phyloP scores from a whole-genome alignment of 2,113 vertebrate genomes.

The Phoxinus phoxinus region DNA sequence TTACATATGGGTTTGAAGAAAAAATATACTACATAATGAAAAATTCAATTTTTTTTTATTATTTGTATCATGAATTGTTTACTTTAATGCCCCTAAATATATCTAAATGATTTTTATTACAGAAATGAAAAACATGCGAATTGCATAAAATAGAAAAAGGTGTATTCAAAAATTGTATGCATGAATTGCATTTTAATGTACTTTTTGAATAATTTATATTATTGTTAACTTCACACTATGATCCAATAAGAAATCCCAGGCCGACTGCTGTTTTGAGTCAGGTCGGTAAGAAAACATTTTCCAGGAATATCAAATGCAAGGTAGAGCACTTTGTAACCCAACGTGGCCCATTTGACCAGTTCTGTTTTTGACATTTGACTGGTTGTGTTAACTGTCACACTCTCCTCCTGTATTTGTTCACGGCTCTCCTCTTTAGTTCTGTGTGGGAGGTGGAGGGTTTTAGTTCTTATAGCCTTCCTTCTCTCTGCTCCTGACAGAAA shows the following conservation, averaged over 20 bases:
- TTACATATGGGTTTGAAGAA: neutral
- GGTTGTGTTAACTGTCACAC: conserved; percentile 13
- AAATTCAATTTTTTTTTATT: no score
- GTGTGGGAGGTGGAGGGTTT: conserved; percentile 8
- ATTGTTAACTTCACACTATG: neutral
- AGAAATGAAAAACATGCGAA: neutral
- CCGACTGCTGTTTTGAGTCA: neutral
- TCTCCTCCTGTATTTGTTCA: conserved; percentile 18
- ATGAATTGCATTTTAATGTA: neutral
- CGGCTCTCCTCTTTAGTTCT: neutral
- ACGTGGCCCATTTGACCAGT: neutral
- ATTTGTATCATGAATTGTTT: neutral
- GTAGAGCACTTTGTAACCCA: neutral
- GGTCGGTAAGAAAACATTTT: neutral
- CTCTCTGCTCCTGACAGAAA: conserved; percentile 32
- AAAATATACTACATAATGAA: no score
- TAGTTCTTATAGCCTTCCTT: conserved; percentile 1
- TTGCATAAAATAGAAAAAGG: neutral
- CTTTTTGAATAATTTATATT: neutral
- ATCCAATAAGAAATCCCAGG: neutral
- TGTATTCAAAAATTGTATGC: neutral
- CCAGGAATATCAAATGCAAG: neutral
- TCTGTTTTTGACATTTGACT: conserved; percentile 21
- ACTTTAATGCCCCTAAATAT: neutral
- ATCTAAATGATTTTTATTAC: neutral